Percentiles rank a stretch among this genome's conserved stretches.
These are phyloP conservation scores for Florisuga fusca DNA, from an alignment of 2,797 vertebrate genomes.

Conservation along the genomic window DNA sequence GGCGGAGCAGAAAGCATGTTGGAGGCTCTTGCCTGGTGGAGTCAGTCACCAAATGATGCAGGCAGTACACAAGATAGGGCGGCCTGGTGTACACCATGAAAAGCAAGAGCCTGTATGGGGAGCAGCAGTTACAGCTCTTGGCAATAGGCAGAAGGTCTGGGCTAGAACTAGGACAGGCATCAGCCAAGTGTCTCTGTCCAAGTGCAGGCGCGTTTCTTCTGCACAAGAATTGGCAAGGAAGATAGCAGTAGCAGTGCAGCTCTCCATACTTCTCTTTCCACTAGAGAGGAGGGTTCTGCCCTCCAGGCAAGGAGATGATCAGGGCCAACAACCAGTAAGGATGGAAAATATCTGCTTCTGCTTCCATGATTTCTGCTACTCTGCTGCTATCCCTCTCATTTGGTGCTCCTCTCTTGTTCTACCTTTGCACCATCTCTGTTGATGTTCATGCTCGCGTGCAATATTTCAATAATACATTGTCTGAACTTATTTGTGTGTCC, in stretches of 20 bases:
- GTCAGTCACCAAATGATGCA: too few species aligned
- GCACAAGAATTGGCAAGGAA: background rate
- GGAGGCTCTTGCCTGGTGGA: background rate
- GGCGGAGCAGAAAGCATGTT: fast-evolving
- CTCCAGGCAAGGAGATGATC: background rate
- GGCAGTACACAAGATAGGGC: background rate
- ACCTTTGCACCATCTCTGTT: background rate
- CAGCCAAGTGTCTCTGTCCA: background rate
- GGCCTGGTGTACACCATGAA: background rate
- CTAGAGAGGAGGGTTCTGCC: background rate
- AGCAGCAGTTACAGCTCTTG: background rate
- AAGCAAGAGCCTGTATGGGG: background rate
- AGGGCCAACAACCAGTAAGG: background rate
- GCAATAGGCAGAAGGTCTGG: background rate
- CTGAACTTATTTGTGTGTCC: background rate
- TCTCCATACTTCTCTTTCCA: background rate
- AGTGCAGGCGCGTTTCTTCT: background rate
- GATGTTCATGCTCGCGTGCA: background rate
- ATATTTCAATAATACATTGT: background rate
- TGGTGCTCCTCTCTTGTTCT: background rate
- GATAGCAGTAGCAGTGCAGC: background rate
- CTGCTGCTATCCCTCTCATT: background rate
- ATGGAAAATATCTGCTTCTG: background rate
- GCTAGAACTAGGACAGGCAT: background rate
- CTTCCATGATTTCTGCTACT: background rate